phyloP scores from a whole-genome alignment of 2,888 invertebrate species.

The Branchellion lobata region DNA sequence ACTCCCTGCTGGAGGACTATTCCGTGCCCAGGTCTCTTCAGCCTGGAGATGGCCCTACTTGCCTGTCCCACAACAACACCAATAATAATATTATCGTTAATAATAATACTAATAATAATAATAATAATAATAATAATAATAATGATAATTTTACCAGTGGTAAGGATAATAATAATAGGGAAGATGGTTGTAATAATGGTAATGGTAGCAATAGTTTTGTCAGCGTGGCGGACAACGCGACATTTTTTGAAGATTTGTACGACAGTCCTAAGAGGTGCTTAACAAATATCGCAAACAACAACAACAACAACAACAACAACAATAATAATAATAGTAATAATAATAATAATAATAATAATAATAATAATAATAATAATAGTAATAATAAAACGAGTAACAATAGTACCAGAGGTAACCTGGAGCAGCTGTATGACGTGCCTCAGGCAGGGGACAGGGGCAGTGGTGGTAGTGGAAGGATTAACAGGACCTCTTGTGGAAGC shows the following conservation, averaged over 20 bases:
- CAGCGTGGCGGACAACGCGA: conserved; percentile 1
- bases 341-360: not conserved
- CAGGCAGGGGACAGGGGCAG: conserved; percentile 3
- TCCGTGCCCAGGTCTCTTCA: conserved; percentile 43
- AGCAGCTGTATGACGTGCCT: conserved; percentile 15
- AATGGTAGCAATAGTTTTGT: not conserved
- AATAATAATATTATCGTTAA: not conserved
- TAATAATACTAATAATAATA: not conserved
- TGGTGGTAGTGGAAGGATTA: not conserved
- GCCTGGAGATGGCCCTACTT: not conserved
- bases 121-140: not conserved
- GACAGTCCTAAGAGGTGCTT: conserved; percentile 40
- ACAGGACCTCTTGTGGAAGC: not conserved
- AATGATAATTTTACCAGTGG: not conserved
- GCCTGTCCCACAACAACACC: not conserved
- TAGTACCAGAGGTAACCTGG: too few relatives aligned
- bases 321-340: too few relatives aligned
- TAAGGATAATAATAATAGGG: not conserved
- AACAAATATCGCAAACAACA: not conserved
- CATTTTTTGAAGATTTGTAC: conserved; percentile 42
- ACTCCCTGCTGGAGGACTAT: conserved; percentile 47
- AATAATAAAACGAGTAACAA: too few relatives aligned
- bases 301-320: too few relatives aligned
- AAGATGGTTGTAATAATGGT: not conserved
- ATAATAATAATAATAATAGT: too few relatives aligned